These are phyloP conservation scores for Didymodactylos carnosus DNA, from an alignment of 2,888 invertebrate genomes.

Conservation along the genomic window DNA sequence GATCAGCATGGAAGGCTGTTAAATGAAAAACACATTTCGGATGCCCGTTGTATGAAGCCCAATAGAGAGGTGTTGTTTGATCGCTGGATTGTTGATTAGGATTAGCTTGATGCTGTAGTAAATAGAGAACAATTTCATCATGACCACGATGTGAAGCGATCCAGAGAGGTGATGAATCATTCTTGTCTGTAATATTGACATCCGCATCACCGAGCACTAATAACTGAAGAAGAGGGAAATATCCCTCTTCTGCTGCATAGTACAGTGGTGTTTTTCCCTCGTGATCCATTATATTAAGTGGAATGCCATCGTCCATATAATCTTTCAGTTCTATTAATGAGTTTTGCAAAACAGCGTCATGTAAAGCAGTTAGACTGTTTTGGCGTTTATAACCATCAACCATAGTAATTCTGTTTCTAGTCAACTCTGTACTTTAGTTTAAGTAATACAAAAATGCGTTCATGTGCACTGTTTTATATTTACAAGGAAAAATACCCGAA, in stretches of 20 bases:
- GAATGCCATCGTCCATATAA: too few relatives aligned
- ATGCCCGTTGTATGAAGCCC: slow-evolving; percentile 17
- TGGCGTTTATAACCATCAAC: too few relatives aligned
- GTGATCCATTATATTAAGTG: background rate
- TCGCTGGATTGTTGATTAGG: slow-evolving; percentile 16
- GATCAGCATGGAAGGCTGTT: too few relatives aligned
- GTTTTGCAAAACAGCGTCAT: background rate
- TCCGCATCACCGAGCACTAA: too few relatives aligned
- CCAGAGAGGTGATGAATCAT: slow-evolving; percentile 19
- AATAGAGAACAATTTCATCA: slow-evolving; percentile 15
- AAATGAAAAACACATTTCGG: background rate
- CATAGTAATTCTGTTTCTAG: too few relatives aligned
- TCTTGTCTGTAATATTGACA: background rate
- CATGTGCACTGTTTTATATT: too few relatives aligned
- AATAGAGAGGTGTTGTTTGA: slow-evolving; percentile 17
- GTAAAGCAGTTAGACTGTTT: background rate
- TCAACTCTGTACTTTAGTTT: too few relatives aligned
- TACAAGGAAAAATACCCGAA: too few relatives aligned
- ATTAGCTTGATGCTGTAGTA: slow-evolving; percentile 17
- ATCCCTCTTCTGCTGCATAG: background rate
- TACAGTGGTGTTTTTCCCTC: background rate
- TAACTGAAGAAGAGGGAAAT: background rate
- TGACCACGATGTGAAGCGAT: slow-evolving; percentile 19
- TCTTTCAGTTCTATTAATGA: too few relatives aligned
- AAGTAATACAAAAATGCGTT: too few relatives aligned